Evolutionary conservation across 2,888 invertebrate species (phyloP).

Genomic region (Pristionchus maxplancki): DNA sequence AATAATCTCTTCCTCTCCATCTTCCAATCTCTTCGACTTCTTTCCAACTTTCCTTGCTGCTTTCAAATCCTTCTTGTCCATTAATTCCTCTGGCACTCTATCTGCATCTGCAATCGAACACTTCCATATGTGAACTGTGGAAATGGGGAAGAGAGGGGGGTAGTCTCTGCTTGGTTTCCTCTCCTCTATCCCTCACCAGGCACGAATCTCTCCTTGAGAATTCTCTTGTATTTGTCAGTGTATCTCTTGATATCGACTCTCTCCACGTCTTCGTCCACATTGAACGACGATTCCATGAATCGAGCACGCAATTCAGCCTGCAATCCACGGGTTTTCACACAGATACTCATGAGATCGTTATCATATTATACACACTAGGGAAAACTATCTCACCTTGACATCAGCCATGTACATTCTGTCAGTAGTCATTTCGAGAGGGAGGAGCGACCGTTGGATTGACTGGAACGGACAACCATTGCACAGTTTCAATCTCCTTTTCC

Average conservation of each 20-base stretch:
- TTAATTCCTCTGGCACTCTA: constrained; percentile 40
- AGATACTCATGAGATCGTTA: neutral
- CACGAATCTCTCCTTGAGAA: constrained; percentile 55
- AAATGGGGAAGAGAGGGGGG: too few relatives aligned
- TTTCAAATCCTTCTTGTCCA: constrained; percentile 57
- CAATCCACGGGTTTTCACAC: neutral
- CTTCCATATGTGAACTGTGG: neutral
- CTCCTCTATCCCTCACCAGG: constrained; percentile 59
- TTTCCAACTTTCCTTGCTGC: constrained; percentile 60
- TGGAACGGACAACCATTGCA: constrained; percentile 49
- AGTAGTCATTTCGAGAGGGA: constrained; percentile 64
- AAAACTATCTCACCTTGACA: constrained; percentile 57
- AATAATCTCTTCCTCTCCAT: constrained; percentile 54
- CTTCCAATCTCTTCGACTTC: constrained; percentile 54
- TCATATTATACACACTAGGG: neutral
- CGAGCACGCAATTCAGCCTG: constrained; percentile 60
- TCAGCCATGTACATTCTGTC: constrained; percentile 70
- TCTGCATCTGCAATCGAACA: neutral
- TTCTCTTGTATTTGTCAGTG: constrained; percentile 69
- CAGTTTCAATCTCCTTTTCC: too few relatives aligned
- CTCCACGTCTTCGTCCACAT: constrained; percentile 62
- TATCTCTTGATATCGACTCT: constrained; percentile 71
- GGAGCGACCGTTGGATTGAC: constrained; percentile 61
- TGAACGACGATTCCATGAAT: constrained; percentile 71
- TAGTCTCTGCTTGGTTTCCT: too few relatives aligned